Percentiles rank a stretch among this genome's conserved stretches.
These are phyloP conservation scores for Characodon lateralis DNA, from an alignment of 2,797 vertebrate species.

Conservation along the genomic window DNA sequence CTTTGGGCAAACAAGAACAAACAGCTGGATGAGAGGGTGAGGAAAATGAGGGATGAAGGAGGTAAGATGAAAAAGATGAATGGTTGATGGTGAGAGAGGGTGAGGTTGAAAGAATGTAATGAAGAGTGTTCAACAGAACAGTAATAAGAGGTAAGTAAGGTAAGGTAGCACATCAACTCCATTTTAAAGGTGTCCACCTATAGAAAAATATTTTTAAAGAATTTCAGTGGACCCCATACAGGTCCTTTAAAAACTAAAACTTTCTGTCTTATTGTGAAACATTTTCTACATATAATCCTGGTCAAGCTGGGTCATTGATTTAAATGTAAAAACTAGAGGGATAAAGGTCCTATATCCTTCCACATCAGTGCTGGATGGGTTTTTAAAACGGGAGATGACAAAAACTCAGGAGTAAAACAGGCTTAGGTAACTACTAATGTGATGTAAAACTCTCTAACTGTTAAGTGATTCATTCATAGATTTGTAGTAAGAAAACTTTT, in stretches of 20 bases:
- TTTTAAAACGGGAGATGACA: conserved; percentile 36
- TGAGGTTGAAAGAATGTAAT: conserved; percentile 1
- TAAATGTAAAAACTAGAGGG: background rate
- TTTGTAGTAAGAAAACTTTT: conserved; percentile 49
- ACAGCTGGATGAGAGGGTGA: background rate
- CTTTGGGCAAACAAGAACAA: background rate
- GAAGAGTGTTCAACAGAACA: background rate
- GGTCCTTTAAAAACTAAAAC: background rate
- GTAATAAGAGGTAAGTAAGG: background rate
- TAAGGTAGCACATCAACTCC: background rate
- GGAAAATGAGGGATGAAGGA: background rate
- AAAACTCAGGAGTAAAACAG: conserved; percentile 54
- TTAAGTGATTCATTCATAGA: conserved; percentile 71
- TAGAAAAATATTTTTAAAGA: background rate
- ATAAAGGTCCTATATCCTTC: conserved; percentile 9
- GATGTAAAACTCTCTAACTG: conserved; percentile 61
- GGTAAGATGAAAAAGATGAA: background rate
- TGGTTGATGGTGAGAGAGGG: background rate
- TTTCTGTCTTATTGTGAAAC: background rate
- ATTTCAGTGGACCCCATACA: background rate
- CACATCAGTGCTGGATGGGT: conserved; percentile 4
- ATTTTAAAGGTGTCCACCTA: background rate
- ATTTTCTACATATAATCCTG: background rate
- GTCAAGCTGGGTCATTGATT: background rate
- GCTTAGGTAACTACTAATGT: conserved; percentile 57